Evolutionary conservation across 30 jellyfish, hydroid and myxozoan genomes (phyloP).

Genomic region (Morbakka virulenta): DNA sequence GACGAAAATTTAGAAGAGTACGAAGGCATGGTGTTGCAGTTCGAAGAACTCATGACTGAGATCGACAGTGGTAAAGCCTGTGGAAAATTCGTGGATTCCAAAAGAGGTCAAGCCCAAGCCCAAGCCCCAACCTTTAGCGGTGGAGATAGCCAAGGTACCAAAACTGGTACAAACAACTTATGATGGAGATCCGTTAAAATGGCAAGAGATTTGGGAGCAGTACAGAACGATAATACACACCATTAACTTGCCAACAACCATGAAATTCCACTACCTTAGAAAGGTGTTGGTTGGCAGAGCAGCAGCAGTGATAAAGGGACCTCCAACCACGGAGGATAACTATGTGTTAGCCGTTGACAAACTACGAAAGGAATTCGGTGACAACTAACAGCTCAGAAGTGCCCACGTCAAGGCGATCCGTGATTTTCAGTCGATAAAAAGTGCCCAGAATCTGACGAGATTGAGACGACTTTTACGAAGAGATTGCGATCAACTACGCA

Average conservation of each 20-base stretch:
- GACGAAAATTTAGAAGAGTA: constrained; percentile 6
- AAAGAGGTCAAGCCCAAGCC: constrained; percentile 1
- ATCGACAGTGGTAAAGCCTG: not conserved
- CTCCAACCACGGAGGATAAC: not conserved
- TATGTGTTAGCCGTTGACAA: constrained; percentile 22
- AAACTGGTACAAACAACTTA: constrained; percentile 15
- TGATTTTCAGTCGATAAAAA: constrained; percentile 20
- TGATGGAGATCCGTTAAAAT: constrained; percentile 36
- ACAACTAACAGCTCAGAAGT: constrained; percentile 23
- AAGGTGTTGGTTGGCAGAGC: constrained; percentile 30
- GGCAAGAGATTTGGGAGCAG: constrained; percentile 41
- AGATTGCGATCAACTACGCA: constrained; percentile 29
- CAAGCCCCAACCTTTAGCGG: not conserved
- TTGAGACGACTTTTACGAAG: constrained; percentile 55
- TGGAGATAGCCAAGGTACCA: not conserved
- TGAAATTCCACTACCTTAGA: constrained; percentile 7
- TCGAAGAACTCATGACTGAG: constrained; percentile 1
- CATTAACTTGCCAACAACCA: constrained; percentile 4
- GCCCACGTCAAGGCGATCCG: constrained; percentile 44
- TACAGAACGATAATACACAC: constrained; percentile 1
- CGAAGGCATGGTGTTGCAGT: constrained; percentile 22
- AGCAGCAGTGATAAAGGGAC: constrained; percentile 30
- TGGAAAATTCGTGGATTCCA: not conserved
- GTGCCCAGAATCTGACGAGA: constrained; percentile 26
- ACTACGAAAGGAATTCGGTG: constrained; percentile 24